phyloP scores from a whole-genome alignment of 2,113 vertebrate genomes.

The Pogona vitticeps region DNA sequence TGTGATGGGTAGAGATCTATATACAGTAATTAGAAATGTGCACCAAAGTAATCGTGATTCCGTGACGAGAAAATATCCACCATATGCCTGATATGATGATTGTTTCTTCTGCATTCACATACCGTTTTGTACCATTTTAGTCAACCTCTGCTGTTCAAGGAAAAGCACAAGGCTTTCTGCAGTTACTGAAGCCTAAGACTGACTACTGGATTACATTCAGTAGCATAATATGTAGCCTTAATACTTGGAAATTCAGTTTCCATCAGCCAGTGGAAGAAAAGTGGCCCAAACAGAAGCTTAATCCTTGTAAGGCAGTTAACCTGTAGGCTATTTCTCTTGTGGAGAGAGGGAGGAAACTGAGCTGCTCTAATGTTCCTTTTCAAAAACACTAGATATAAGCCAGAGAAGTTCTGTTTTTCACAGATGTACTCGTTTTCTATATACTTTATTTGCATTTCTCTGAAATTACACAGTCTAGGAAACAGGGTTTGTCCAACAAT shows the following conservation, averaged over 20 bases:
- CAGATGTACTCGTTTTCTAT: no score
- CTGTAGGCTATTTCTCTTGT: no score
- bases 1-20: neutral
- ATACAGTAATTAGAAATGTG: no score
- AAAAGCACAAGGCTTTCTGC: neutral
- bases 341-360: no score
- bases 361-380: no score
- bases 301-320: no score
- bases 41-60: neutral
- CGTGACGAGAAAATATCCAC: neutral
- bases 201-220: neutral
- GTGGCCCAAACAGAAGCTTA: no score
- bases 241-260: neutral
- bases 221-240: neutral
- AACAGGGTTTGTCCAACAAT: no score
- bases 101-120: neutral
- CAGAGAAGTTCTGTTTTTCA: no score
- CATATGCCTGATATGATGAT: neutral
- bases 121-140: neutral
- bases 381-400: no score
- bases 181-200: neutral
- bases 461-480: neutral
- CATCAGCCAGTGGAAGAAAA: neutral
- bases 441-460: no score
- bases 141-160: neutral